Conservation (phyloP, 2,113 vertebrate genomes). For the Gorsachius goisagi region DNA sequence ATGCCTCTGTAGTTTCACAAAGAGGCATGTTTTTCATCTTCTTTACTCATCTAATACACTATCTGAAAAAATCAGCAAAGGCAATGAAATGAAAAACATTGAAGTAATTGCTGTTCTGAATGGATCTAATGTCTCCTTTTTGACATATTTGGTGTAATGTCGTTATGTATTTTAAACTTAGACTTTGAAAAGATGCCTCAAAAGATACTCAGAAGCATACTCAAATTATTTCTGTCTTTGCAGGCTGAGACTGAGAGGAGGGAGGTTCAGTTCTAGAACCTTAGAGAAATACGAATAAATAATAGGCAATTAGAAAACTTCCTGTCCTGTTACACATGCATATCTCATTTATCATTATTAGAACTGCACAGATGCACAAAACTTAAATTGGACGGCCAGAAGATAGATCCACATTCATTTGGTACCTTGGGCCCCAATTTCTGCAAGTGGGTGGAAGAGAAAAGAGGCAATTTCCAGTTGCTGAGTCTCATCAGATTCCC, state of each 20-base stretch:
- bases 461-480: neutral
- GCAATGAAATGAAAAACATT: neutral
- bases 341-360: neutral
- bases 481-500: neutral
- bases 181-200: neutral
- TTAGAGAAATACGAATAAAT: neutral
- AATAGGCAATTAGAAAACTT: neutral
- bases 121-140: neutral
- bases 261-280: neutral
- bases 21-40: slow-evolving; percentile 24
- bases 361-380: neutral
- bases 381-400: neutral
- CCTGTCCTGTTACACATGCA: neutral
- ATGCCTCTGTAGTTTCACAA: neutral
- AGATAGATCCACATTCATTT: neutral
- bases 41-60: neutral
- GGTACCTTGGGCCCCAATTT: neutral
- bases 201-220: neutral
- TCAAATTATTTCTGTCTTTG: neutral
- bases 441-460: neutral
- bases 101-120: neutral
- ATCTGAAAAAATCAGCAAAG: neutral
- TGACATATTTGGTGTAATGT: neutral
- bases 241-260: neutral
- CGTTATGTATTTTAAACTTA: neutral